Conservation (phyloP, 2,113 vertebrate genomes). For the Vidua macroura region DNA sequence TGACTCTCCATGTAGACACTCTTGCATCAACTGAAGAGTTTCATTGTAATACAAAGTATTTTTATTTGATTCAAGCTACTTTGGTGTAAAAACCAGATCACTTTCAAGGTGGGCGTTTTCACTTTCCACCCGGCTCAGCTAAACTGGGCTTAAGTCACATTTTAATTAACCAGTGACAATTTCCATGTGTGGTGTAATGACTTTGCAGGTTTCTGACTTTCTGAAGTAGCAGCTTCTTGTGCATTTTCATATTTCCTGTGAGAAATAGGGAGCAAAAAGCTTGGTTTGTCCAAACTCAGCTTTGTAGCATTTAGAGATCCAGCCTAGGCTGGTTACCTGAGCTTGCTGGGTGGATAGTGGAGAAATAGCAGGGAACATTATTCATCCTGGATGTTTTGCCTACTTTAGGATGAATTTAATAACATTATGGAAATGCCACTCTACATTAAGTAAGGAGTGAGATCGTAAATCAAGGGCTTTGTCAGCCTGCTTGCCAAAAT, state of each 20-base stretch:
- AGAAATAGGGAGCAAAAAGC: background rate
- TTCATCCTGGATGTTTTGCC: background rate
- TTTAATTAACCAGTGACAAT: background rate
- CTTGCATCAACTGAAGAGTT: background rate
- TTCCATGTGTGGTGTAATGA: background rate
- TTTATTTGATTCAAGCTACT: background rate
- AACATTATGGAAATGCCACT: background rate
- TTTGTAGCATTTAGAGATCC: background rate
- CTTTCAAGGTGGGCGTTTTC: background rate
- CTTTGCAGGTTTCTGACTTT: background rate
- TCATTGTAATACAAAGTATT: background rate
- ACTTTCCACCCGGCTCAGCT: background rate
- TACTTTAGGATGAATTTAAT: slow-evolving; percentile 1
- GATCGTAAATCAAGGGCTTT: background rate
- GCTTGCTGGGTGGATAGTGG: background rate
- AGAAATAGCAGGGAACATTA: background rate
- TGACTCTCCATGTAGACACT: background rate
- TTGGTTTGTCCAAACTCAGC: background rate
- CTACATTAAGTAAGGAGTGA: background rate
- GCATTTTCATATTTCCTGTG: background rate
- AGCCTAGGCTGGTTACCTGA: background rate
- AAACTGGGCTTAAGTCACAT: background rate
- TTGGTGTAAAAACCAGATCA: background rate
- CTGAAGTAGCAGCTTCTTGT: background rate
- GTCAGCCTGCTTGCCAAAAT: background rate